Conservation (phyloP, 1,140 invertebrate species). For the Zaprionus camerounensis region DNA sequence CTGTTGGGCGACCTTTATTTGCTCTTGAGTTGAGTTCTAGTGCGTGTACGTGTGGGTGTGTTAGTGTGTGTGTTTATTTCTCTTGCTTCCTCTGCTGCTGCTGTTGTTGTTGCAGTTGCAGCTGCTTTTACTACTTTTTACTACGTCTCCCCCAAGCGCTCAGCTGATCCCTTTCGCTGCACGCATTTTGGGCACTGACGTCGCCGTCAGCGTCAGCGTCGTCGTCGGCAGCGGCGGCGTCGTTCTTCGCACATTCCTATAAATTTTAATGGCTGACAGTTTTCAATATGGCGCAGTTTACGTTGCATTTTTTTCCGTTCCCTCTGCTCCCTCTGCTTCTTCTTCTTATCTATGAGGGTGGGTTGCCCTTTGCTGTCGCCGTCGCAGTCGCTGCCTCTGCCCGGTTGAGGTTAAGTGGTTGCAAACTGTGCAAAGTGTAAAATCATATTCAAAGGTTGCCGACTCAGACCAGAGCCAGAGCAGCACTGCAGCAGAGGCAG, state of each 20-base stretch:
- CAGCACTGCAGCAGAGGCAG: not conserved
- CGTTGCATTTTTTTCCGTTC: slow-evolving; percentile 43
- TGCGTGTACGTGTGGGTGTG: slow-evolving; percentile 8
- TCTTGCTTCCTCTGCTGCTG: not conserved
- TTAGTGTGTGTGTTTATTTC: slow-evolving; percentile 25
- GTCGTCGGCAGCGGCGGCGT: slow-evolving; percentile 9
- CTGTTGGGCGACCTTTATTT: slow-evolving; percentile 69
- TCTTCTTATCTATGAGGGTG: slow-evolving; percentile 47
- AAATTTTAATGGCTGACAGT: slow-evolving; percentile 61
- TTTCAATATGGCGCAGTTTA: slow-evolving; percentile 65
- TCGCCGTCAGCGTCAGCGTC: slow-evolving; percentile 16
- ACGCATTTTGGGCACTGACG: slow-evolving; percentile 45
- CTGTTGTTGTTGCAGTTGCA: slow-evolving; percentile 22
- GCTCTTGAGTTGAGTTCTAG: slow-evolving; percentile 59
- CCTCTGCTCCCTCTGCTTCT: slow-evolving; percentile 7
- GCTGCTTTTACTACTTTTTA: slow-evolving; percentile 56
- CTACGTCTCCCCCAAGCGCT: slow-evolving; percentile 38
- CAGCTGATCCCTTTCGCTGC: slow-evolving; percentile 42
- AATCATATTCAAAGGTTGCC: slow-evolving; percentile 20
- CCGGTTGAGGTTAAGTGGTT: slow-evolving; percentile 38
- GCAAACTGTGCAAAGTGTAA: slow-evolving; percentile 24
- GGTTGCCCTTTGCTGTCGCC: slow-evolving; percentile 9
- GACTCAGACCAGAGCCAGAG: not conserved
- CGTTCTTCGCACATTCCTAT: slow-evolving; percentile 50
- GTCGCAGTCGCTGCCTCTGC: slow-evolving; percentile 2